Conservation (phyloP, 2,113 vertebrate species). For the Hystrix cristata region DNA sequence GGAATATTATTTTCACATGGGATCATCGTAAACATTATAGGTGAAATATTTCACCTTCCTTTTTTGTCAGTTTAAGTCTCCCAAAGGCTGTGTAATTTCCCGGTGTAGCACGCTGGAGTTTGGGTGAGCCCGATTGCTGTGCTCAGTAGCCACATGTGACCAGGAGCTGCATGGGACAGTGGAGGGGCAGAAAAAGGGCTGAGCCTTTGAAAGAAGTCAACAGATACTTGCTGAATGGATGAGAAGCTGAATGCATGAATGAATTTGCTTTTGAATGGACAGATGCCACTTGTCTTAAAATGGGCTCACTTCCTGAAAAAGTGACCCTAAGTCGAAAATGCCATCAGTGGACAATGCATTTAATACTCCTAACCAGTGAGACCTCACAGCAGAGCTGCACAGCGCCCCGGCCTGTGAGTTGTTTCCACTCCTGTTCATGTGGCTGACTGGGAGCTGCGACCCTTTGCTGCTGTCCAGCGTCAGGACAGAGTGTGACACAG, state of each 20-base stretch:
- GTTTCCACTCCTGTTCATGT: not conserved
- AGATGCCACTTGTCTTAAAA: not conserved
- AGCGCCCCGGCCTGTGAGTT: not conserved
- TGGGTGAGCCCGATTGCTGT: not conserved
- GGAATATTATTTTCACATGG: slow-evolving; percentile 3
- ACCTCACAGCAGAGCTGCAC: not conserved
- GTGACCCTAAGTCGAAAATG: not conserved
- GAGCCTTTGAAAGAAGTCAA: not conserved
- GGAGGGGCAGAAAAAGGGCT: not conserved
- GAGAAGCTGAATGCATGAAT: not conserved
- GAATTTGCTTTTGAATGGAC: not conserved
- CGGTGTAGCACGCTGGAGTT: not conserved
- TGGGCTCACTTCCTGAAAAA: not conserved
- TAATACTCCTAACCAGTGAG: not conserved
- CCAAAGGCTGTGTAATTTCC: not conserved
- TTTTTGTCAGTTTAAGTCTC: not conserved
- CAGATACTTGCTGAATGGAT: not conserved
- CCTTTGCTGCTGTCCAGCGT: not conserved
- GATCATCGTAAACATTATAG: not conserved
- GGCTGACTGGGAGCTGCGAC: not conserved
- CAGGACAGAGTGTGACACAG: not conserved
- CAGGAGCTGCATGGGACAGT: not conserved
- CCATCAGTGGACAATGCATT: not conserved
- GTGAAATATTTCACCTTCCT: not conserved
- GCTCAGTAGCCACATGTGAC: not conserved